Evolutionary conservation across 1,140 invertebrate species (phyloP).

Genomic region (Zaprionus ornatus): DNA sequence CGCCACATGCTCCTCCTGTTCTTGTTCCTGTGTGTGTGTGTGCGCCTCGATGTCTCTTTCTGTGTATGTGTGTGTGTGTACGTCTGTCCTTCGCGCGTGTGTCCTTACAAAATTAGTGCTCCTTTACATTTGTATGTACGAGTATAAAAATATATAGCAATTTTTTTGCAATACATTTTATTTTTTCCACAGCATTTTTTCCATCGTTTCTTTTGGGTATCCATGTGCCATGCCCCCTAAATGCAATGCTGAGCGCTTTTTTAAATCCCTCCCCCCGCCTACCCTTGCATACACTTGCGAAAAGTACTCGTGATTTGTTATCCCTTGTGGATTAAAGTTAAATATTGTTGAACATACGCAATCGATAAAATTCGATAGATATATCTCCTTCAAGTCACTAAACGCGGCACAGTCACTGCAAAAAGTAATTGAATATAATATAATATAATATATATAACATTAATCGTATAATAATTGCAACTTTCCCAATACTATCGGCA

Average conservation of each 20-base stretch:
- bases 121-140: constrained; percentile 56
- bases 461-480: too few species aligned
- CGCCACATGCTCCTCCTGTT: constrained; percentile 57
- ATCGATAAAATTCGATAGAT: neutral
- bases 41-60: neutral
- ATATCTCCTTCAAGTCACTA: neutral
- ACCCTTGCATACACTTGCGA: constrained; percentile 1
- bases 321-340: neutral
- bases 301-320: neutral
- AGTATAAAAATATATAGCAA: constrained; percentile 49
- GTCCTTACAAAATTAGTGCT: constrained; percentile 82
- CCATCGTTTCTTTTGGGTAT: constrained; percentile 45
- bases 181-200: constrained; percentile 24
- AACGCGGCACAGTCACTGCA: neutral
- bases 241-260: constrained; percentile 28
- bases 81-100: constrained; percentile 61
- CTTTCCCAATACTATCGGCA: too few species aligned
- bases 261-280: constrained; percentile 13
- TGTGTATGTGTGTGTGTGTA: constrained; percentile 13
- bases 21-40: neutral
- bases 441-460: too few species aligned
- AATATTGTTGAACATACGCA: neutral
- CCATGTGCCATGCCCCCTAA: constrained; percentile 33
- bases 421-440: neutral
- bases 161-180: constrained; percentile 73